phyloP scores from a whole-genome alignment of 2,113 vertebrate genomes.

The Hippocampus abdominalis region DNA sequence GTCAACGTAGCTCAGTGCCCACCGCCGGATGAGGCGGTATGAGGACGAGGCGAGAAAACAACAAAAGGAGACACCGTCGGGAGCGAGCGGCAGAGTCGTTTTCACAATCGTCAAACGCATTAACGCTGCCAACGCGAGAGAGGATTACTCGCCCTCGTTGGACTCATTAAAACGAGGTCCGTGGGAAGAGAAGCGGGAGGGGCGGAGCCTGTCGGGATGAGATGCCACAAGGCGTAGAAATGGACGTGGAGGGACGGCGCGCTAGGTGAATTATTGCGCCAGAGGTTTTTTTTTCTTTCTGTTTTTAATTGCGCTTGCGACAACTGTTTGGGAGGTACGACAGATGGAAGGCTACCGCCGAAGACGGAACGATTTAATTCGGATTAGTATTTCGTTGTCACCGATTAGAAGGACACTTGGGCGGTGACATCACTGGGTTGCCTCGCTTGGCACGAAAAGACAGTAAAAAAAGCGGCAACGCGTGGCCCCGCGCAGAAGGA shows the following conservation, averaged over 20 bases:
- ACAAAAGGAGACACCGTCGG: conserved; percentile 39
- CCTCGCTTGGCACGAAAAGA: neutral
- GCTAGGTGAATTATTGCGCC: neutral
- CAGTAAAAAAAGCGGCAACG: neutral
- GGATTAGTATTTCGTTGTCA: too few relatives aligned
- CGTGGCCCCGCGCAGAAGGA: neutral
- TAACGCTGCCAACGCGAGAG: conserved; percentile 55
- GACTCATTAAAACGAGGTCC: conserved; percentile 63
- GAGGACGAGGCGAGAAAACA: conserved; percentile 15
- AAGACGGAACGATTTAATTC: too few relatives aligned
- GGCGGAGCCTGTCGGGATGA: conserved; percentile 9
- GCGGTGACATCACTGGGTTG: neutral
- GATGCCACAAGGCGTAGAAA: conserved; percentile 33
- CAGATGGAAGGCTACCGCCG: neutral
- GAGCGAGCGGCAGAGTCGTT: conserved; percentile 47
- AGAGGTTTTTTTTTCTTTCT: neutral
- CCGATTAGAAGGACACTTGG: neutral
- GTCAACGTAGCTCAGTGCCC: neutral
- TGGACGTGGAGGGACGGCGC: conserved; percentile 4
- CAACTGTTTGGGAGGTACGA: neutral
- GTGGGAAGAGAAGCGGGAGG: conserved; percentile 21
- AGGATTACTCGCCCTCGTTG: conserved; percentile 63
- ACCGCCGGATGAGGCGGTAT: neutral
- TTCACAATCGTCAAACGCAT: conserved; percentile 47
- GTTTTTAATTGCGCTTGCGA: neutral